Evolutionary conservation across 2,888 invertebrate species (phyloP).

Genomic region (Zhuqinia jingwanae): DNA sequence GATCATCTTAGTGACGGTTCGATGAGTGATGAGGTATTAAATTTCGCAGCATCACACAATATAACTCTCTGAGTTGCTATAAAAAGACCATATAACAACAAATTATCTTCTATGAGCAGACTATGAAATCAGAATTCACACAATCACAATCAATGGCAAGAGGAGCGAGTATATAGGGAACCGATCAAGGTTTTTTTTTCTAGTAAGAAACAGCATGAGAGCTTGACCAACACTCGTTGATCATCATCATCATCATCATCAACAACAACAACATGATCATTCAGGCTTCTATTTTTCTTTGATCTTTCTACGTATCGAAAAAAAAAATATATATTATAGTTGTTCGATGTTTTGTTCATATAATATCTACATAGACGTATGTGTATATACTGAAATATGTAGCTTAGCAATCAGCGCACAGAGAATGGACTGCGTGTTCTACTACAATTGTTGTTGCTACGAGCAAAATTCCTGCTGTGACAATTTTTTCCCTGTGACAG

Average conservation of each 20-base stretch:
- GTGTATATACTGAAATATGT: too few species aligned
- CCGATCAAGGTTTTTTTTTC: constrained; percentile 41
- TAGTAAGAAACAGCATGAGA: constrained; percentile 46
- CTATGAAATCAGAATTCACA: not conserved
- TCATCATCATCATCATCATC: constrained; percentile 43
- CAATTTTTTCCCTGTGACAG: constrained; percentile 62
- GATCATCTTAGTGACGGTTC: constrained; percentile 24
- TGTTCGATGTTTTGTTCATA: too few species aligned
- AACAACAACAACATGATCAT: too few species aligned
- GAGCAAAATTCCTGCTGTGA: constrained; percentile 63
- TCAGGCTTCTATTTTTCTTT: too few species aligned
- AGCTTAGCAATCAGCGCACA: too few species aligned
- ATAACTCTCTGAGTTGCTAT: too few species aligned
- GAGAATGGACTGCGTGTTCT: constrained; percentile 13
- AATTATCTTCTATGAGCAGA: not conserved
- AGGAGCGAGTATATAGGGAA: too few species aligned
- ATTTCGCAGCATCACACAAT: constrained; percentile 54
- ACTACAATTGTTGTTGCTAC: constrained; percentile 5
- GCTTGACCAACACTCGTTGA: constrained; percentile 64
- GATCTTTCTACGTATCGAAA: not conserved
- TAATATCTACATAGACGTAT: too few species aligned
- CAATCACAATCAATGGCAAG: not conserved
- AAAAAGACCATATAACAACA: too few species aligned
- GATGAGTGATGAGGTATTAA: constrained; percentile 60
- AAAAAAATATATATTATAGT: not conserved